A percentile compares a stretch with the other conserved stretches of the same genome.
Conservation (phyloP, 2,797 vertebrate species). For the Chloroceryle amazona region DNA sequence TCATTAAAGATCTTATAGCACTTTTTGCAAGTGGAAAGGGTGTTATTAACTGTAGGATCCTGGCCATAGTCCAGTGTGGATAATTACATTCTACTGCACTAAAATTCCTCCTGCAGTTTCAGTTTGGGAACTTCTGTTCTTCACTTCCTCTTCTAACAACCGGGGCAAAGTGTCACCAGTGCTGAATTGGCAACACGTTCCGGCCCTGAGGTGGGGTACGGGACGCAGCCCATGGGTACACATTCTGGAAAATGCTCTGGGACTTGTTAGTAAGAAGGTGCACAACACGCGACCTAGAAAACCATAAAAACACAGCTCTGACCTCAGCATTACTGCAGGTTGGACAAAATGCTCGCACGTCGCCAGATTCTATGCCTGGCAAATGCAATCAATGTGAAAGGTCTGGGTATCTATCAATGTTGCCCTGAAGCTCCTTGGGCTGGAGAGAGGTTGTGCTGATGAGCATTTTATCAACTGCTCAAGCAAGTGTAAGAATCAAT, state of each 20-base stretch:
- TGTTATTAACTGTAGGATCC: slow-evolving; percentile 73
- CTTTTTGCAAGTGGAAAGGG: slow-evolving; percentile 79
- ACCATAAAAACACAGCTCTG: neutral
- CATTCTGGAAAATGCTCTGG: slow-evolving; percentile 45
- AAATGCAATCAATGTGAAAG: neutral
- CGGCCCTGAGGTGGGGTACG: neutral
- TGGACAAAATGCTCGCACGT: neutral
- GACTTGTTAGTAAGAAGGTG: slow-evolving; percentile 40
- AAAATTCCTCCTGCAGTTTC: slow-evolving; percentile 77
- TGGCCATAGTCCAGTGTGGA: slow-evolving; percentile 78
- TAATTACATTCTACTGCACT: slow-evolving; percentile 81
- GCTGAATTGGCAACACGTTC: neutral
- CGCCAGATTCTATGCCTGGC: neutral
- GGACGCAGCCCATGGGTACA: neutral
- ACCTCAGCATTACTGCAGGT: neutral
- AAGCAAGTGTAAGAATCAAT: neutral
- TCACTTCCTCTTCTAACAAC: slow-evolving; percentile 51
- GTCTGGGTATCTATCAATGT: neutral
- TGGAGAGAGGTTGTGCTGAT: neutral
- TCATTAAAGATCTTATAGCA: slow-evolving; percentile 75
- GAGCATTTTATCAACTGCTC: neutral
- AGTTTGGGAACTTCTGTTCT: slow-evolving; percentile 63
- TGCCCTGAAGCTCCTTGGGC: neutral
- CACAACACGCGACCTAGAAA: neutral
- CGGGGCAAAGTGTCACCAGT: neutral